Evolutionary conservation across 1,140 invertebrate species (phyloP).

Genomic region (Penaeus indicus): DNA sequence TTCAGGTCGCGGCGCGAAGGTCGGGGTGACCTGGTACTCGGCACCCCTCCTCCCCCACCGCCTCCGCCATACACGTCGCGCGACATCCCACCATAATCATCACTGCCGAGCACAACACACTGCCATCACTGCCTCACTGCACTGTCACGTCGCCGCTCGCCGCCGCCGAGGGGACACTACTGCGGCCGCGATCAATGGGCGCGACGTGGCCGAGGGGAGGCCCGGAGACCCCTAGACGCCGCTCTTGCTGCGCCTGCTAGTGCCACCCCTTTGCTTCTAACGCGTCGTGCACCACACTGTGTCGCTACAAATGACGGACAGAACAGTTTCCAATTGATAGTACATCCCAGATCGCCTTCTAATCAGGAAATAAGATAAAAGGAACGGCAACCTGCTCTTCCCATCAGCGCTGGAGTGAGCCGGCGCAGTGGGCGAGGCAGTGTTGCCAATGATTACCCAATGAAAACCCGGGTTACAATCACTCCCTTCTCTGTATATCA

Average conservation of each 20-base stretch:
- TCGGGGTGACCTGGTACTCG: slow-evolving; percentile 65
- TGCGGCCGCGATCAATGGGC: slow-evolving; percentile 59
- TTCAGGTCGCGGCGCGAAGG: slow-evolving; percentile 65
- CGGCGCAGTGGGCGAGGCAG: slow-evolving; percentile 53
- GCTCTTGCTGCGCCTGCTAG: slow-evolving; percentile 20
- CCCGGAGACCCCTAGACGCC: slow-evolving; percentile 48
- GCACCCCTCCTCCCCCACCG: slow-evolving; percentile 62
- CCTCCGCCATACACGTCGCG: slow-evolving; percentile 78
- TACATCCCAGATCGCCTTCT: background rate
- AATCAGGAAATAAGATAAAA: slow-evolving; percentile 39
- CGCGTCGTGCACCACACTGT: background rate
- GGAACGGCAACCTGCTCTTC: slow-evolving; percentile 54
- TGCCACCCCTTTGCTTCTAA: background rate
- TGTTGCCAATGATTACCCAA: slow-evolving; percentile 40
- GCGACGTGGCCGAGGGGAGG: slow-evolving; percentile 50
- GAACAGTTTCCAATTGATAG: background rate
- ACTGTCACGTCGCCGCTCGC: slow-evolving; percentile 59
- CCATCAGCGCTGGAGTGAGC: slow-evolving; percentile 58
- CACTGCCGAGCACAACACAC: slow-evolving; percentile 57
- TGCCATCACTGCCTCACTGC: slow-evolving; percentile 55
- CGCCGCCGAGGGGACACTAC: slow-evolving; percentile 58
- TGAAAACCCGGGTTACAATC: background rate
- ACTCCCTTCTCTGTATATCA: background rate
- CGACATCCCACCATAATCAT: slow-evolving; percentile 73
- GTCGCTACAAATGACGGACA: background rate